Percentiles rank a stretch among this genome's conserved stretches.
Evolutionary conservation across 1,140 invertebrate genomes (phyloP).

Genomic region (Rhagoletis zephyria): DNA sequence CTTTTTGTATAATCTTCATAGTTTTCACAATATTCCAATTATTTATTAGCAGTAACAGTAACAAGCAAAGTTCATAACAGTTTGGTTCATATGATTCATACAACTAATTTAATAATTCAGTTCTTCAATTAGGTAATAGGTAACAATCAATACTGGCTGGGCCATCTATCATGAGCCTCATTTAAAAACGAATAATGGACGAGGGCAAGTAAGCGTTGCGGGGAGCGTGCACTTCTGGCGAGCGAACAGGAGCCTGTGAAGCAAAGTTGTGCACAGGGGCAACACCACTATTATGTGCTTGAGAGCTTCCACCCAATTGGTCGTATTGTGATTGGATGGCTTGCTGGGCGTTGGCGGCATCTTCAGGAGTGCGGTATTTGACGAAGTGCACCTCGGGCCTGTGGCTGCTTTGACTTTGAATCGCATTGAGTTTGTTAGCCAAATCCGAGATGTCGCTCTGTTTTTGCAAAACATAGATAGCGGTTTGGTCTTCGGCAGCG

Average conservation of each 20-base stretch:
- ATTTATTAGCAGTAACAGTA: neutral
- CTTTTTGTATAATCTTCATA: no score
- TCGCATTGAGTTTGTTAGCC: constrained; percentile 64
- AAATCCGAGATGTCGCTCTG: constrained; percentile 66
- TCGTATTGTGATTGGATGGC: constrained; percentile 69
- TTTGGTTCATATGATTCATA: neutral
- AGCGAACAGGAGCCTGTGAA: constrained; percentile 59
- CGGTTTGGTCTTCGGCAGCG: constrained; percentile 65
- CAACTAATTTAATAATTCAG: constrained; percentile 12
- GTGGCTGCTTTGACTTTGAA: constrained; percentile 62
- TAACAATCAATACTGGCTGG: neutral
- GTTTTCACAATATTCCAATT: no score
- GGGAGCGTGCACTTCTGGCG: constrained; percentile 58
- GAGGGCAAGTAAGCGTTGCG: constrained; percentile 68
- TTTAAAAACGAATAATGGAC: constrained; percentile 64
- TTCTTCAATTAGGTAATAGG: neutral
- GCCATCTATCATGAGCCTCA: neutral
- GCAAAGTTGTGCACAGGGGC: constrained; percentile 70
- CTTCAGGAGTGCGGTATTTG: constrained; percentile 70
- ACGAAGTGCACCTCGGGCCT: constrained; percentile 70
- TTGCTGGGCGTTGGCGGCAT: constrained; percentile 66
- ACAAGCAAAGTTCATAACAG: neutral
- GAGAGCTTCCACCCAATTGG: constrained; percentile 64
- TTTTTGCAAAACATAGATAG: constrained; percentile 69
- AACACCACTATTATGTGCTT: constrained; percentile 64